These are phyloP conservation scores for Etheostoma spectabile DNA, from an alignment of 2,113 vertebrate species.

Conservation along the genomic window DNA sequence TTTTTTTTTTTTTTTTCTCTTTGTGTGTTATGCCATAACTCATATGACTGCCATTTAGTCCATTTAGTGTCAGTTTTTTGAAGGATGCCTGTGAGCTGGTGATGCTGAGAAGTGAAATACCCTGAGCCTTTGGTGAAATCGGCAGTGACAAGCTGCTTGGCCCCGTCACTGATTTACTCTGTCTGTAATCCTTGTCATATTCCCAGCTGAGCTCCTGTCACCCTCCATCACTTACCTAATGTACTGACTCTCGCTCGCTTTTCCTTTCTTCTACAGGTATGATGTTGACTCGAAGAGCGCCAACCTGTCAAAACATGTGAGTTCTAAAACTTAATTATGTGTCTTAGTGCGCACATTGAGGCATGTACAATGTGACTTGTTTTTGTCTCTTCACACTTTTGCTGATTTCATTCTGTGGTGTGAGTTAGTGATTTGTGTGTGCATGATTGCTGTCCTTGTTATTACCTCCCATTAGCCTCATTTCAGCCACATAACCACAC, in stretches of 20 bases:
- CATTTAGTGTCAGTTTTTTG: conserved; percentile 51
- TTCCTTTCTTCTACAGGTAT: conserved; percentile 86
- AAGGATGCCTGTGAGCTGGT: conserved; percentile 9
- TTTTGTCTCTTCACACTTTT: not conserved
- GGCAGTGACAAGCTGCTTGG: conserved; percentile 51
- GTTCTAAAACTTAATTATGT: conserved; percentile 63
- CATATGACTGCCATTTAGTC: conserved; percentile 37
- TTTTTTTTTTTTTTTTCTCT: not conserved
- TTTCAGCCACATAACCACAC: conserved; percentile 39
- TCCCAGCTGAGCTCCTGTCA: conserved; percentile 66
- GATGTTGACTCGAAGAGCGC: conserved; percentile 98
- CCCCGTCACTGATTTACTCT: conserved; percentile 48
- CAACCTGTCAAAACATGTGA: conserved; percentile 97
- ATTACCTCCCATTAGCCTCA: conserved; percentile 51
- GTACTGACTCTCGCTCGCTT: conserved; percentile 16
- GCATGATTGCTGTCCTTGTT: conserved; percentile 10
- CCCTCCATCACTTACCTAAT: conserved; percentile 31
- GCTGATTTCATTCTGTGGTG: not conserved
- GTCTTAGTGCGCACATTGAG: not conserved
- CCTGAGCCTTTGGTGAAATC: conserved; percentile 32
- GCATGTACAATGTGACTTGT: not conserved
- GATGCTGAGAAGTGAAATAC: conserved; percentile 26
- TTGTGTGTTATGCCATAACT: not conserved
- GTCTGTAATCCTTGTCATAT: conserved; percentile 47
- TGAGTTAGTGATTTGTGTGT: conserved; percentile 16